A percentile compares a stretch with the other conserved stretches of the same genome.
phyloP scores from a whole-genome alignment of 1,140 invertebrate genomes.

The Forficula auricularia region DNA sequence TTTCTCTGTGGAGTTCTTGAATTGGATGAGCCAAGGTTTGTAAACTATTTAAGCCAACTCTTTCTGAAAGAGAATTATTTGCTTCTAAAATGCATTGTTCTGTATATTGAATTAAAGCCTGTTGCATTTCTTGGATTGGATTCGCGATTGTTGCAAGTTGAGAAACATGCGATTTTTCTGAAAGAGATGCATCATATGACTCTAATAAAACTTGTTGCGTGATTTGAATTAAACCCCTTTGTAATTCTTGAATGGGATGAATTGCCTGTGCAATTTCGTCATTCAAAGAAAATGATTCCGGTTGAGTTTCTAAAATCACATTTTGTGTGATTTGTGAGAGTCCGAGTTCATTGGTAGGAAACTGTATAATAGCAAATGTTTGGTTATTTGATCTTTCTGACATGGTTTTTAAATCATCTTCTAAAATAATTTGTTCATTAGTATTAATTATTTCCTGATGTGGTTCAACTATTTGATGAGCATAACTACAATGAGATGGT shows the following conservation, averaged over 20 bases:
- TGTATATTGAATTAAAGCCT: conserved; percentile 18
- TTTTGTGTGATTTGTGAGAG: too few relatives aligned
- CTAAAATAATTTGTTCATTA: too few relatives aligned
- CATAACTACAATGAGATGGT: too few relatives aligned
- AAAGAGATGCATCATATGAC: conserved; percentile 15
- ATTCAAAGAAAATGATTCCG: too few relatives aligned
- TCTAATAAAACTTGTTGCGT: conserved; percentile 17
- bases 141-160: conserved; percentile 12
- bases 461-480: too few relatives aligned
- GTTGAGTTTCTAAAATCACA: too few relatives aligned
- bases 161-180: conserved; percentile 2
- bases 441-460: too few relatives aligned
- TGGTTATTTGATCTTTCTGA: too few relatives aligned
- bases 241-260: conserved; percentile 5
- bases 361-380: too few relatives aligned
- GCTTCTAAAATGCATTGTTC: conserved; percentile 15
- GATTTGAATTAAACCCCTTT: not conserved
- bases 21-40: conserved; percentile 6
- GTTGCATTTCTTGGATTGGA: conserved; percentile 18
- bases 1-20: conserved; percentile 16
- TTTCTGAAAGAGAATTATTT: not conserved
- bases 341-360: too few relatives aligned
- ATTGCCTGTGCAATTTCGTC: not conserved
- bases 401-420: too few relatives aligned
- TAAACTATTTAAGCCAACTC: not conserved